phyloP scores from a whole-genome alignment of 2,888 invertebrate species.

The Xylocampa areola region DNA sequence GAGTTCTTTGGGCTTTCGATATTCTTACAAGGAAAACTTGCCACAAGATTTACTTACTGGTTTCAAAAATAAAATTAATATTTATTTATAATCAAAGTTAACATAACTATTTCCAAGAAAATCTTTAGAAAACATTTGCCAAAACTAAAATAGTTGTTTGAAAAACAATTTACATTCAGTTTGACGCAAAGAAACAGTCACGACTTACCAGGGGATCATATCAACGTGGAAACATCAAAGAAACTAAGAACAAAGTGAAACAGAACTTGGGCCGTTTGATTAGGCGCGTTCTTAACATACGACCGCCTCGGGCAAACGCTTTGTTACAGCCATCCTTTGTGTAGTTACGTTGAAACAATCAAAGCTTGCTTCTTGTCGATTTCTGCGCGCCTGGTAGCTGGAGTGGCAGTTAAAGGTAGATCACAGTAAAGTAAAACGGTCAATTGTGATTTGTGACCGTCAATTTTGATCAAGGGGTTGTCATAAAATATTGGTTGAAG shows the following conservation, averaged over 20 bases:
- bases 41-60: too few relatives aligned
- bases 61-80: too few relatives aligned
- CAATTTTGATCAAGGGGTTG: conserved; percentile 51
- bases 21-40: too few relatives aligned
- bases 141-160: conserved; percentile 45
- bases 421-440: conserved; percentile 46
- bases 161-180: conserved; percentile 48
- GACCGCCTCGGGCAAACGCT: conserved; percentile 80
- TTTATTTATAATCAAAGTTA: conserved; percentile 15
- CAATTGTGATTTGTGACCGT: conserved; percentile 43
- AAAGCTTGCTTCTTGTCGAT: conserved; percentile 80
- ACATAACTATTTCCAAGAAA: conserved; percentile 25
- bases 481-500: conserved; percentile 33
- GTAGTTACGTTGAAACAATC: conserved; percentile 66
- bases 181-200: conserved; percentile 63
- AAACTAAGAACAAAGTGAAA: conserved; percentile 85
- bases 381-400: conserved; percentile 69
- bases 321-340: conserved; percentile 82
- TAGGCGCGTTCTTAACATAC: conserved; percentile 83
- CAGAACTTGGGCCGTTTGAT: conserved; percentile 85
- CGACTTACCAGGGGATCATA: conserved; percentile 79
- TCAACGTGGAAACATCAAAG: conserved; percentile 82
- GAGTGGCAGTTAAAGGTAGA: conserved; percentile 51
- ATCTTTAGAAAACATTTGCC: conserved; percentile 21
- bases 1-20: too few relatives aligned